Evolutionary conservation across 2,888 invertebrate species (phyloP).

Genomic region (Agrochola lychnidis): DNA sequence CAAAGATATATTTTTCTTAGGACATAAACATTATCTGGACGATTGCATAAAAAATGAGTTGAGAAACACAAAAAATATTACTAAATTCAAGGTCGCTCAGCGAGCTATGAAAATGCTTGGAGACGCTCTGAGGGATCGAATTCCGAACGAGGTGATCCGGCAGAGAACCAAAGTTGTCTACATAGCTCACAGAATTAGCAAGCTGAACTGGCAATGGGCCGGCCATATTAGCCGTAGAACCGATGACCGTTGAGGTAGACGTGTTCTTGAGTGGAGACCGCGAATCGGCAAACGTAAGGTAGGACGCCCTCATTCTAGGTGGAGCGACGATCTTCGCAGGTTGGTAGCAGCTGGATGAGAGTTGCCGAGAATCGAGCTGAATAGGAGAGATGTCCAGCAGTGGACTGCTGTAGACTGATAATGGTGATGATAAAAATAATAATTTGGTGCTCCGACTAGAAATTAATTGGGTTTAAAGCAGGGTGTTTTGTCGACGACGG

Average conservation of each 20-base stretch:
- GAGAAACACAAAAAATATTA: no score
- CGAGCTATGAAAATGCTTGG: background rate
- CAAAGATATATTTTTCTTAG: background rate
- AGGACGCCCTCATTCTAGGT: background rate
- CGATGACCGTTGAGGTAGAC: background rate
- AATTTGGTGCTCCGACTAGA: no score
- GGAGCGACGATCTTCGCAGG: background rate
- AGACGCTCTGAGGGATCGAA: background rate
- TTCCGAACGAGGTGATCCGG: background rate
- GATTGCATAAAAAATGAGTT: background rate
- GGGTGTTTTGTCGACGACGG: no score
- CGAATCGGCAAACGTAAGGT: background rate
- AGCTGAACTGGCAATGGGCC: background rate
- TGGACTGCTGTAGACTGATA: no score
- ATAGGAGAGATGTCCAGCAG: background rate
- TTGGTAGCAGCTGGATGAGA: background rate
- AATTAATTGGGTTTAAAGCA: no score
- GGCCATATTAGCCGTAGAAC: background rate
- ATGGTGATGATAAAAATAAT: no score
- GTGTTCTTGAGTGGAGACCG: background rate
- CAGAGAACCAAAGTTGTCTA: background rate
- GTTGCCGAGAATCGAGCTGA: background rate
- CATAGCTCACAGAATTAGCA: background rate
- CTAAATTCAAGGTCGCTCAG: background rate
- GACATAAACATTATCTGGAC: background rate